These are phyloP conservation scores for Silvanus unidentatus DNA, from an alignment of 2,888 invertebrate species.

Conservation along the genomic window DNA sequence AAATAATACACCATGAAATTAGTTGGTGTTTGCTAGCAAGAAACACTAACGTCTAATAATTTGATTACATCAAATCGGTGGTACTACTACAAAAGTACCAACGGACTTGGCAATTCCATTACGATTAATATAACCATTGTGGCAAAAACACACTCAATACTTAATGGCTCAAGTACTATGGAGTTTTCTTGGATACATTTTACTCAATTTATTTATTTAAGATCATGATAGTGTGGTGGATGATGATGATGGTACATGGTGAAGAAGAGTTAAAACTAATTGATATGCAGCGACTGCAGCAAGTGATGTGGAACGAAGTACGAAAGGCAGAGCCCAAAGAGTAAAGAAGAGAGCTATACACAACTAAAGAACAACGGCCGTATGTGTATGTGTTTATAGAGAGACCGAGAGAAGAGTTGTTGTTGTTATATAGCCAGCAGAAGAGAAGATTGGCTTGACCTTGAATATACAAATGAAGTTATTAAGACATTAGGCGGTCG, in stretches of 20 bases:
- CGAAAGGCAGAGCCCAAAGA: conserved; percentile 16
- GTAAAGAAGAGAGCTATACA: conserved; percentile 16
- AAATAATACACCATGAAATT: too few relatives aligned
- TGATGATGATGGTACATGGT: neutral
- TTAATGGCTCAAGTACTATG: too few relatives aligned
- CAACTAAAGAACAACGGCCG: conserved; percentile 20
- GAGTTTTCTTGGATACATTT: too few relatives aligned
- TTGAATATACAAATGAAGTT: conserved; percentile 47
- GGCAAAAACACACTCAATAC: too few relatives aligned
- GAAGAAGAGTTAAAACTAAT: conserved; percentile 13
- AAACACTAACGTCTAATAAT: too few relatives aligned
- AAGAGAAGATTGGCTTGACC: conserved; percentile 37
- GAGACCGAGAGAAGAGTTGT: neutral
- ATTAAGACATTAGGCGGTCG: conserved; percentile 47
- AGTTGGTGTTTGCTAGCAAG: too few relatives aligned
- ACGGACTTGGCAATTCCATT: too few relatives aligned
- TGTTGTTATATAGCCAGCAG: conserved; percentile 3
- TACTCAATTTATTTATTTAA: too few relatives aligned
- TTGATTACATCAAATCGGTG: too few relatives aligned
- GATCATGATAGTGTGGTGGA: too few relatives aligned
- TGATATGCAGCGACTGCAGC: conserved; percentile 19
- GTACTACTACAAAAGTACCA: too few relatives aligned
- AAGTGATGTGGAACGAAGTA: conserved; percentile 28
- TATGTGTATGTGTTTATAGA: conserved; percentile 10
- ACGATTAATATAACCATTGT: too few relatives aligned